Evolutionary conservation across 2,888 invertebrate species (phyloP).

Genomic region (Eumacrocentrus americanus): DNA sequence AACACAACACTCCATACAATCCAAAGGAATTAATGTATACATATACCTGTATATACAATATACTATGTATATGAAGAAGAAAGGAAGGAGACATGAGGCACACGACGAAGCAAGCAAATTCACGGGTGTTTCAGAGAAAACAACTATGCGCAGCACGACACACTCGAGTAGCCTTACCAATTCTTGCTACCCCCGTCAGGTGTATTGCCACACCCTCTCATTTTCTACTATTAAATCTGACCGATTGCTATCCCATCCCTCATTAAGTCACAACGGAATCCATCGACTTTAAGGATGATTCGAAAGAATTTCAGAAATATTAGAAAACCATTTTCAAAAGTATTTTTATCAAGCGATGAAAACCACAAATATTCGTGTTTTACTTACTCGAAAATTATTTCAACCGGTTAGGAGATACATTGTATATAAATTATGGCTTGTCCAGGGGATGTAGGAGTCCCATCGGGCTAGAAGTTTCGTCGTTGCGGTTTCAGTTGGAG

Average conservation of each 20-base stretch:
- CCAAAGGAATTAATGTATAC: slow-evolving; percentile 12
- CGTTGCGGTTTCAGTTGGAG: too few species aligned
- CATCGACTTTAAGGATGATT: not conserved
- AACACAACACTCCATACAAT: slow-evolving; percentile 16
- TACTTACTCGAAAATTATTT: slow-evolving; percentile 20
- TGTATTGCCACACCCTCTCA: slow-evolving; percentile 48
- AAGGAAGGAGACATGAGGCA: slow-evolving; percentile 2
- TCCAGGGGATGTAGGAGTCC: not conserved
- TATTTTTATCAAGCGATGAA: too few species aligned
- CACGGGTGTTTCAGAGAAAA: slow-evolving; percentile 4
- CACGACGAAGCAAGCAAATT: slow-evolving; percentile 8
- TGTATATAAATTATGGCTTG: slow-evolving; percentile 55
- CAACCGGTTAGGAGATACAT: slow-evolving; percentile 48
- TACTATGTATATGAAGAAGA: not conserved
- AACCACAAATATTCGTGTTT: slow-evolving; percentile 41
- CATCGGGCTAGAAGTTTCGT: slow-evolving; percentile 20
- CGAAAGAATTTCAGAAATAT: slow-evolving; percentile 49
- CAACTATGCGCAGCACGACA: slow-evolving; percentile 38
- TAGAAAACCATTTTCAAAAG: too few species aligned
- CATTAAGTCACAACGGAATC: too few species aligned
- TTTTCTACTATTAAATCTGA: slow-evolving; percentile 56
- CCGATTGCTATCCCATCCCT: slow-evolving; percentile 19
- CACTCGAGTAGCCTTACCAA: slow-evolving; percentile 41
- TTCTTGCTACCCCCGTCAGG: not conserved
- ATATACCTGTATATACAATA: not conserved